These are phyloP conservation scores for Gymnosoma rotundatum DNA, from an alignment of 2,888 invertebrate species.

Conservation along the genomic window DNA sequence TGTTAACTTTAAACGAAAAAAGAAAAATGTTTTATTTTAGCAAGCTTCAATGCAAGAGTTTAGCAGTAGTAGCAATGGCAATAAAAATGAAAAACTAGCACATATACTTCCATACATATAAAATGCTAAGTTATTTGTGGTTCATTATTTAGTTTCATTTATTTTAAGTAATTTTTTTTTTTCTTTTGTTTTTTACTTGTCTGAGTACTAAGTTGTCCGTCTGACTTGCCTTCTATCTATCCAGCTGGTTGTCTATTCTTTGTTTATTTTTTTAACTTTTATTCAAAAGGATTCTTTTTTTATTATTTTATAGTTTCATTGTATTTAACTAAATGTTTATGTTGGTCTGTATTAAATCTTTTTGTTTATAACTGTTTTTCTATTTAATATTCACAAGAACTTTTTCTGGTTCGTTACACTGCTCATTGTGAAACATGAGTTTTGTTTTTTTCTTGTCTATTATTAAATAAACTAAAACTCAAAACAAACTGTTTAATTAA, in stretches of 20 bases:
- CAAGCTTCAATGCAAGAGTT: neutral
- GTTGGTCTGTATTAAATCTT: slow-evolving; percentile 37
- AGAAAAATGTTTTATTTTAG: neutral
- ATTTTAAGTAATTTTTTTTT: slow-evolving; percentile 50
- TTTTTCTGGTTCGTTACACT: slow-evolving; percentile 57
- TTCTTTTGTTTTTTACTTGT: slow-evolving; percentile 31
- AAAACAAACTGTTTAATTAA: slow-evolving; percentile 30
- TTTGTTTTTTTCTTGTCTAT: neutral
- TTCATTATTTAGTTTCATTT: slow-evolving; percentile 68
- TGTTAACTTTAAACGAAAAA: slow-evolving; percentile 34
- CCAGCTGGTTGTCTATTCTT: slow-evolving; percentile 32
- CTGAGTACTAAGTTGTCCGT: slow-evolving; percentile 23
- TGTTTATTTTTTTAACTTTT: slow-evolving; percentile 23
- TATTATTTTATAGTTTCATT: neutral
- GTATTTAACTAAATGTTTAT: slow-evolving; percentile 55
- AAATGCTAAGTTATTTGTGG: slow-evolving; percentile 62
- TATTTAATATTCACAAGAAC: slow-evolving; percentile 26
- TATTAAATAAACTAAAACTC: neutral
- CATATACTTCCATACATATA: neutral
- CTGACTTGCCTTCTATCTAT: slow-evolving; percentile 14
- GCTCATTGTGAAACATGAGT: slow-evolving; percentile 48
- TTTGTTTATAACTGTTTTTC: slow-evolving; percentile 24
- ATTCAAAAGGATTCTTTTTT: slow-evolving; percentile 28
- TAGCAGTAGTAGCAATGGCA: neutral
- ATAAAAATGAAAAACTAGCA: neutral